Conservation (phyloP, 2,113 vertebrate genomes). For the Nasalis larvatus region DNA sequence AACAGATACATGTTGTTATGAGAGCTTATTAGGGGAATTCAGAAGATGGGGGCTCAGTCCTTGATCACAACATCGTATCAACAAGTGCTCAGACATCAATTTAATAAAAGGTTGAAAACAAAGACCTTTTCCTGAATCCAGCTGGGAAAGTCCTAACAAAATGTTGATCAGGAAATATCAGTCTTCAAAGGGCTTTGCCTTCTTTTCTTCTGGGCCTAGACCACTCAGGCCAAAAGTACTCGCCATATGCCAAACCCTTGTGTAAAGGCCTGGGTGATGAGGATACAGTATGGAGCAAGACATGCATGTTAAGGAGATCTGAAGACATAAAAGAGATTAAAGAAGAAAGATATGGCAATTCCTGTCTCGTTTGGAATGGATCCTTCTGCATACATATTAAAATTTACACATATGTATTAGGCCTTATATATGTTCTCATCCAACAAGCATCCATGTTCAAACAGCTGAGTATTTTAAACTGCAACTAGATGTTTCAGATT, state of each 20-base stretch:
- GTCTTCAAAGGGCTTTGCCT: not conserved
- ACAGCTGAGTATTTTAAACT: not conserved
- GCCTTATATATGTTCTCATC: not conserved
- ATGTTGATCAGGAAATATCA: not conserved
- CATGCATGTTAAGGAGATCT: not conserved
- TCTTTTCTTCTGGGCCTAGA: not conserved
- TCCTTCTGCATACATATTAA: constrained; percentile 8
- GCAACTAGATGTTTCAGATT: not conserved
- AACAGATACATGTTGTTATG: constrained; percentile 36
- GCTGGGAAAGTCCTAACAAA: constrained; percentile 40
- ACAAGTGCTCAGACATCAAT: constrained; percentile 1
- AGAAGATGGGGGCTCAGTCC: not conserved
- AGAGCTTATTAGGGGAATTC: constrained; percentile 35
- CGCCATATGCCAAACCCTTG: not conserved
- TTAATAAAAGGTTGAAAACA: constrained; percentile 57
- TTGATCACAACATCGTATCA: constrained; percentile 57
- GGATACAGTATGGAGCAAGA: not conserved
- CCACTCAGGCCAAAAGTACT: not conserved
- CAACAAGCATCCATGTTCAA: not conserved
- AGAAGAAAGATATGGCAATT: not conserved
- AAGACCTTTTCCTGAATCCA: constrained; percentile 24
- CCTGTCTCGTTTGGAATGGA: not conserved
- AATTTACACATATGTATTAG: not conserved
- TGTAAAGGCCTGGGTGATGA: not conserved
- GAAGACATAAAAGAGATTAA: not conserved